Conservation (phyloP, 2,797 vertebrate genomes). For the Sebastiscus albofasciatus region DNA sequence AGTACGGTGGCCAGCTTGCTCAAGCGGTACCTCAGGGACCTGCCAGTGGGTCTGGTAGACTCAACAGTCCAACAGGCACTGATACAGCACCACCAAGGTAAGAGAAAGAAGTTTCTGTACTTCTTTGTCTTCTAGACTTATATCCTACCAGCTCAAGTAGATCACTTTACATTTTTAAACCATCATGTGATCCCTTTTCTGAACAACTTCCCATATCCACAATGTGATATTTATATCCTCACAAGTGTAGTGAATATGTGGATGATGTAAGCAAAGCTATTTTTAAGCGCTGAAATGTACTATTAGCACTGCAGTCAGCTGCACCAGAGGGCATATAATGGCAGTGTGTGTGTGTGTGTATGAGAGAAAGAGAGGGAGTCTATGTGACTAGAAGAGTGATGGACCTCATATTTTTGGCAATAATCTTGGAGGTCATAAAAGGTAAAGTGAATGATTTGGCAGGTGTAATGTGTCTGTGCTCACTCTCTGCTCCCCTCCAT, state of each 20-base stretch:
- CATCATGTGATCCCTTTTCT: background rate
- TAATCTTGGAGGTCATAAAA: conserved; percentile 25
- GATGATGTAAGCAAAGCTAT: conserved; percentile 23
- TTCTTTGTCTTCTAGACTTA: background rate
- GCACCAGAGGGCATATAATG: background rate
- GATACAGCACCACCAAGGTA: conserved; percentile 87
- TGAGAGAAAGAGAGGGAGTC: background rate
- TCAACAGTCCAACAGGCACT: conserved; percentile 83
- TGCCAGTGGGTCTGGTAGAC: conserved; percentile 88
- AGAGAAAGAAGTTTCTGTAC: conserved; percentile 33
- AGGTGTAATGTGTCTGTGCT: conserved; percentile 12
- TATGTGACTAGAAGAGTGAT: conserved; percentile 6
- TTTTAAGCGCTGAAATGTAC: conserved; percentile 37
- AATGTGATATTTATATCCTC: background rate
- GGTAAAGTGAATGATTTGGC: conserved; percentile 25
- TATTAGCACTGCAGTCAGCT: background rate
- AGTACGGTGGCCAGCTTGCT: conserved; percentile 90
- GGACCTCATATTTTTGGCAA: conserved; percentile 8
- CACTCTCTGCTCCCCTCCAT: background rate
- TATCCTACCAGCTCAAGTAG: background rate
- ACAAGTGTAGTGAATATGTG: conserved; percentile 18
- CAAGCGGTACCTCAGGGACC: conserved; percentile 91
- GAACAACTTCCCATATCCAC: background rate
- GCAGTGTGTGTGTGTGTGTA: background rate
- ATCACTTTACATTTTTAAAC: background rate